phyloP scores from a whole-genome alignment of 2,113 vertebrate species.

The Calypte anna region DNA sequence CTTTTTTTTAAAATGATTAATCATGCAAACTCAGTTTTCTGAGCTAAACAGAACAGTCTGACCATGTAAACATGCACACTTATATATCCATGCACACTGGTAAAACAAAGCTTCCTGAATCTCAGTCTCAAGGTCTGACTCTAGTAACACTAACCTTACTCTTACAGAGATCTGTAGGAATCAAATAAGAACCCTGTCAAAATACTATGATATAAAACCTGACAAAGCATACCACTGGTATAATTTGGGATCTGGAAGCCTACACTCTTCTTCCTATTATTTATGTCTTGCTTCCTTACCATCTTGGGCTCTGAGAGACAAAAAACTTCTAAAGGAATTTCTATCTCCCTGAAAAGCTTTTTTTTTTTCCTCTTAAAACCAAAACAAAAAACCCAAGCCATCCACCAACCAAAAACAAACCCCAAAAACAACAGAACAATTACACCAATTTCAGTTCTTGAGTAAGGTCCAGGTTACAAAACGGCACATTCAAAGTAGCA shows the following conservation, averaged over 20 bases:
- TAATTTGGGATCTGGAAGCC: neutral
- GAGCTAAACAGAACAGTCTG: neutral
- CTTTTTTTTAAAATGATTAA: neutral
- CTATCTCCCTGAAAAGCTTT: neutral
- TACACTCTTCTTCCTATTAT: neutral
- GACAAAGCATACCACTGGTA: neutral
- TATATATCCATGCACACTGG: neutral
- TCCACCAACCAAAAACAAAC: neutral
- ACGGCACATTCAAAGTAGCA: neutral
- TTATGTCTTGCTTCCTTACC: neutral
- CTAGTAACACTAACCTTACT: neutral
- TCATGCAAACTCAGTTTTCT: neutral
- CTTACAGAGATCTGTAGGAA: neutral
- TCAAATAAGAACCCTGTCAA: neutral
- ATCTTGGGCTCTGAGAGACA: neutral
- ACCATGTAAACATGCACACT: neutral
- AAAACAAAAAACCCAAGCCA: no score
- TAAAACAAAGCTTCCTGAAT: neutral
- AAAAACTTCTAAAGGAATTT: neutral
- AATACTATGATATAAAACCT: neutral
- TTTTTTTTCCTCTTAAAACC: neutral
- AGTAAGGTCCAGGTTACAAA: neutral
- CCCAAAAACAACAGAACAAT: neutral
- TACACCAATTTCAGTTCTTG: neutral
- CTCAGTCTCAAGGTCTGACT: neutral